A percentile compares a stretch with the other conserved stretches of the same genome.
phyloP scores from a whole-genome alignment of 1,140 invertebrate species.

The Megalopta genalis region DNA sequence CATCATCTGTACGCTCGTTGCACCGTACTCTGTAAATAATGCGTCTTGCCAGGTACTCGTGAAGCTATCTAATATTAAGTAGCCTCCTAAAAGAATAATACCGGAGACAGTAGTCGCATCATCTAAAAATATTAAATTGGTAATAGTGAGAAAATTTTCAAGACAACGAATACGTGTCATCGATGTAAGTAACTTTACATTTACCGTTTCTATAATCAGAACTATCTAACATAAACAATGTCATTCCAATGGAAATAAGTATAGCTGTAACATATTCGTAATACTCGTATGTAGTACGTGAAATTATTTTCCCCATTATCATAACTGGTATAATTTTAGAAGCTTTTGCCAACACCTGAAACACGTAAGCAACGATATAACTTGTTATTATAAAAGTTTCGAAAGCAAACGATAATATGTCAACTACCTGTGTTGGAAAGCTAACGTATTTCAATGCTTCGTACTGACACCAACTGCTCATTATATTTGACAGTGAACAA shows the following conservation, averaged over 20 bases:
- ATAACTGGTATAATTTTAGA: conserved; percentile 98
- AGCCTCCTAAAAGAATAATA: conserved; percentile 91
- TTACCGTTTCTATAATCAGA: conserved; percentile 80
- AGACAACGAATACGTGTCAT: conserved; percentile 5
- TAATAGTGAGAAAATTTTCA: conserved; percentile 26
- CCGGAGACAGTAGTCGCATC: conserved; percentile 92
- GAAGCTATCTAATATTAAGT: conserved; percentile 98
- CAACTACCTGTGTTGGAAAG: conserved; percentile 94
- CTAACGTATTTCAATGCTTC: conserved; percentile 99
- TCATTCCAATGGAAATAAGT: conserved; percentile 95
- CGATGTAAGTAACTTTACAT: conserved; percentile 63
- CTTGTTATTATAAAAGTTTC: neutral
- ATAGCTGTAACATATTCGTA: conserved; percentile 96
- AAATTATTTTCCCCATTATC: conserved; percentile 97
- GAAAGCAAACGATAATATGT: neutral
- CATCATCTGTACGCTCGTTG: conserved; percentile 98
- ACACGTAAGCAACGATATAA: neutral
- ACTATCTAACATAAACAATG: conserved; percentile 91
- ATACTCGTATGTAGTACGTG: conserved; percentile 92
- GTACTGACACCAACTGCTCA: conserved; percentile 99
- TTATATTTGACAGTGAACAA: conserved; percentile 98
- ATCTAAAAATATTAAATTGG: conserved; percentile 69
- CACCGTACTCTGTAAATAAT: conserved; percentile 91
- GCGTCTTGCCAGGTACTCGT: conserved; percentile 98
- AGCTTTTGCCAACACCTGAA: conserved; percentile 94